A percentile compares a stretch with the other conserved stretches of the same genome.
Conservation (phyloP, 2,113 vertebrate genomes). For the Montifringilla adamsi region DNA sequence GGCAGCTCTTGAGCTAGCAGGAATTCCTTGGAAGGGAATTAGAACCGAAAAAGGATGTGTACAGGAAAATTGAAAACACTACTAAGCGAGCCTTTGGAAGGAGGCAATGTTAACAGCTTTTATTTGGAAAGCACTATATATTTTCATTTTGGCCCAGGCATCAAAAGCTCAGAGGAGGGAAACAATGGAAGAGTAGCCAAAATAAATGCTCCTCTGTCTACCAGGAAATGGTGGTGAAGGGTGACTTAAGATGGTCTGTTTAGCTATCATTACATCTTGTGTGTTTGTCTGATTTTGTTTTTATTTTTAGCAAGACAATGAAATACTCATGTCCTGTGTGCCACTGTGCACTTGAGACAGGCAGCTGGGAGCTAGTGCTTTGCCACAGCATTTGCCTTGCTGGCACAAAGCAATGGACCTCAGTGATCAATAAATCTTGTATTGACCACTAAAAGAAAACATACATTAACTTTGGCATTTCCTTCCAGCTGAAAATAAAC, state of each 20-base stretch:
- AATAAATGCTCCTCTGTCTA: slow-evolving; percentile 13
- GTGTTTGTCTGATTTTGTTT: not conserved
- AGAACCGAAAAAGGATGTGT: not conserved
- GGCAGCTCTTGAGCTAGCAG: not conserved
- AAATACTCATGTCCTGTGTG: not conserved
- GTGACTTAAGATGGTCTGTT: not conserved
- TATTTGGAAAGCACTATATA: not conserved
- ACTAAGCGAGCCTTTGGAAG: not conserved
- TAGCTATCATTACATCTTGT: not conserved
- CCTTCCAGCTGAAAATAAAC: slow-evolving; percentile 41
- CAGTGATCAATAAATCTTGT: slow-evolving; percentile 27
- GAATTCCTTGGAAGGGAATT: not conserved
- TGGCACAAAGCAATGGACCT: not conserved
- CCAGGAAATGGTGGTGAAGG: not conserved
- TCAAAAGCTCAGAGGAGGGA: not conserved
- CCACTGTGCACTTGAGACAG: not conserved
- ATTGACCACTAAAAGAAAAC: slow-evolving; percentile 1
- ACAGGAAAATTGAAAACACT: slow-evolving; percentile 24
- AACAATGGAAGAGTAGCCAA: not conserved
- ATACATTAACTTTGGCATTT: slow-evolving; percentile 1
- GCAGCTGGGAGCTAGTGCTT: slow-evolving; percentile 2
- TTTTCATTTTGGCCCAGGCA: slow-evolving; percentile 12
- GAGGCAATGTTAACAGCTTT: not conserved
- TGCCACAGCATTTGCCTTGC: not conserved
- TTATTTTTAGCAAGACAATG: not conserved